Evolutionary conservation across 2,113 vertebrate genomes (phyloP).

Genomic region (Heteronetta atricapilla): DNA sequence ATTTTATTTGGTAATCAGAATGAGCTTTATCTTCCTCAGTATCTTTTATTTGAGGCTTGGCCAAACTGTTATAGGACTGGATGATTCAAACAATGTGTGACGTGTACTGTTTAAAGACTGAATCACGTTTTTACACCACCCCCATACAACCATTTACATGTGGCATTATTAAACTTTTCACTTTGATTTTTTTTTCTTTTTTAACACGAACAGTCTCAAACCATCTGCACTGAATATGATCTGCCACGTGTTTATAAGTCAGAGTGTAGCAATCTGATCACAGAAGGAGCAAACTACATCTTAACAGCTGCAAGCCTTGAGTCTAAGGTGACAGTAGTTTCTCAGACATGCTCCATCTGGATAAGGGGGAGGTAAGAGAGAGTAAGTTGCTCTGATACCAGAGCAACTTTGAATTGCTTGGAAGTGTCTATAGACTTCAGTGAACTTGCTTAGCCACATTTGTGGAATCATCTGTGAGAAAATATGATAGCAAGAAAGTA

Average conservation of each 20-base stretch:
- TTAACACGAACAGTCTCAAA: background rate
- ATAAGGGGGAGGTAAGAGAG: background rate
- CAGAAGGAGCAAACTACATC: background rate
- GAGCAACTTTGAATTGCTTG: background rate
- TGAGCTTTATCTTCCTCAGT: constrained; percentile 64
- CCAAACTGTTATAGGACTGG: background rate
- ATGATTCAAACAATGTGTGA: constrained; percentile 53
- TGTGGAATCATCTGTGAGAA: background rate
- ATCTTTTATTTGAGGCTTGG: constrained; percentile 29
- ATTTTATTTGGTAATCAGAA: constrained; percentile 46
- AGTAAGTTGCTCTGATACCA: background rate
- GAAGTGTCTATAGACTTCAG: background rate
- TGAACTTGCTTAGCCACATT: background rate
- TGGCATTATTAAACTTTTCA: constrained; percentile 4
- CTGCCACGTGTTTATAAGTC: background rate
- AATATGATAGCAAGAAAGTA: background rate
- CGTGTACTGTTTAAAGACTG: background rate
- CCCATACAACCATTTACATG: background rate
- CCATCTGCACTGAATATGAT: constrained; percentile 38
- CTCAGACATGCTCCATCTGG: constrained; percentile 5
- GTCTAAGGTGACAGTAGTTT: constrained; percentile 36
- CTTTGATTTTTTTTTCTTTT: background rate
- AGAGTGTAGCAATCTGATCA: background rate
- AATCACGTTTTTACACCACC: background rate
- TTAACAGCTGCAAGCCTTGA: constrained; percentile 28